phyloP scores from a whole-genome alignment of 2,888 invertebrate species.

The Bombylius discolor region DNA sequence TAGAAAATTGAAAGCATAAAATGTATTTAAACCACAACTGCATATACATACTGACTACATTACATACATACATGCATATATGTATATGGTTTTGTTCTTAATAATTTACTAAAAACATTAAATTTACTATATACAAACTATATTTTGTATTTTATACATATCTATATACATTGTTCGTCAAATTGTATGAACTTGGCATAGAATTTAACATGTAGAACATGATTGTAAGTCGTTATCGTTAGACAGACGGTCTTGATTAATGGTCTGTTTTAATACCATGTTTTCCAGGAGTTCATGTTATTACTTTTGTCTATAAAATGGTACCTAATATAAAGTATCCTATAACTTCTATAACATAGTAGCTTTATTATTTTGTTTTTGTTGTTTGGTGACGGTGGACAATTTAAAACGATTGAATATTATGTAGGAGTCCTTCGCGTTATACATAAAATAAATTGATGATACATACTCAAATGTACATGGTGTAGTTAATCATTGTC shows the following conservation, averaged over 20 bases:
- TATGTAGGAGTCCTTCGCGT: background rate
- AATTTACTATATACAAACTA: too few relatives aligned
- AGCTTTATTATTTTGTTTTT: background rate
- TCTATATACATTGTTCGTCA: too few relatives aligned
- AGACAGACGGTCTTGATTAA: slow-evolving; percentile 5
- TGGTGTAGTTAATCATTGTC: background rate
- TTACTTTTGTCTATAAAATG: too few relatives aligned
- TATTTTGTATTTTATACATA: too few relatives aligned
- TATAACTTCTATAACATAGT: too few relatives aligned
- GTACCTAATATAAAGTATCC: too few relatives aligned
- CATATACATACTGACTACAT: too few relatives aligned
- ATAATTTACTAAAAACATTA: too few relatives aligned
- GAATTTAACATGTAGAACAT: background rate
- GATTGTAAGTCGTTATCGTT: background rate
- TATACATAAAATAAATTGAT: background rate
- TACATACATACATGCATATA: too few relatives aligned
- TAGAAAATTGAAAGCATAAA: too few relatives aligned
- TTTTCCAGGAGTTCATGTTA: too few relatives aligned
- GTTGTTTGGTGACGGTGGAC: background rate
- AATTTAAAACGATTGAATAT: background rate
- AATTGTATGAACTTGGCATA: background rate
- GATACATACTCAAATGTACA: background rate
- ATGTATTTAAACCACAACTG: too few relatives aligned
- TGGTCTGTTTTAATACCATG: background rate
- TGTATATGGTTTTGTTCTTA: background rate